phyloP scores from a whole-genome alignment of 2,113 vertebrate genomes.

The Reinhardtius hippoglossoides region DNA sequence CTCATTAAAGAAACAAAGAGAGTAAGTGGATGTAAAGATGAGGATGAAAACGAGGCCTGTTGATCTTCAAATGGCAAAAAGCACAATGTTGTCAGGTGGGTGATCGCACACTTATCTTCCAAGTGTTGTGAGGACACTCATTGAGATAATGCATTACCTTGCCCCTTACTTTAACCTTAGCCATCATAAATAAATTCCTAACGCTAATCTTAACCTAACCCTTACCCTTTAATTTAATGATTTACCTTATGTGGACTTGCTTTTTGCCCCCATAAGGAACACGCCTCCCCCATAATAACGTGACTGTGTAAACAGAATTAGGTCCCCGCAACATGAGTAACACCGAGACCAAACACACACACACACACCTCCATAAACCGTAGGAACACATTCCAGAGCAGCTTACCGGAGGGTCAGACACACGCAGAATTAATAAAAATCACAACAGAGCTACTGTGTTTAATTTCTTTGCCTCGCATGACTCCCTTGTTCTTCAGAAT shows the following conservation, averaged over 20 bases:
- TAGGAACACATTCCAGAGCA: slow-evolving; percentile 58
- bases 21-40: background rate
- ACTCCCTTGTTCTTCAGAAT: slow-evolving; percentile 47
- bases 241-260: background rate
- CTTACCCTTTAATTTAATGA: background rate
- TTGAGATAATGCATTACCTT: too few relatives aligned
- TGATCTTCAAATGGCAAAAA: too few relatives aligned
- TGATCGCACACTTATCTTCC: too few relatives aligned
- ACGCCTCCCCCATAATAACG: background rate
- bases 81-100: too few relatives aligned
- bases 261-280: background rate
- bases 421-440: slow-evolving; percentile 63
- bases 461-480: slow-evolving; percentile 44
- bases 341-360: slow-evolving; percentile 3
- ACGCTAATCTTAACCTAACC: background rate
- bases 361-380: slow-evolving; percentile 25
- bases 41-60: background rate
- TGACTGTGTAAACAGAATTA: background rate
- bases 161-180: too few relatives aligned
- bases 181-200: too few relatives aligned
- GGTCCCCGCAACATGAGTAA: background rate
- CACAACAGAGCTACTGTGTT: slow-evolving; percentile 61
- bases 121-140: too few relatives aligned
- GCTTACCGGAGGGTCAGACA: slow-evolving; percentile 67
- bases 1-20: background rate